phyloP scores from a whole-genome alignment of 2,113 vertebrate genomes.

The Ahaetulla prasina region DNA sequence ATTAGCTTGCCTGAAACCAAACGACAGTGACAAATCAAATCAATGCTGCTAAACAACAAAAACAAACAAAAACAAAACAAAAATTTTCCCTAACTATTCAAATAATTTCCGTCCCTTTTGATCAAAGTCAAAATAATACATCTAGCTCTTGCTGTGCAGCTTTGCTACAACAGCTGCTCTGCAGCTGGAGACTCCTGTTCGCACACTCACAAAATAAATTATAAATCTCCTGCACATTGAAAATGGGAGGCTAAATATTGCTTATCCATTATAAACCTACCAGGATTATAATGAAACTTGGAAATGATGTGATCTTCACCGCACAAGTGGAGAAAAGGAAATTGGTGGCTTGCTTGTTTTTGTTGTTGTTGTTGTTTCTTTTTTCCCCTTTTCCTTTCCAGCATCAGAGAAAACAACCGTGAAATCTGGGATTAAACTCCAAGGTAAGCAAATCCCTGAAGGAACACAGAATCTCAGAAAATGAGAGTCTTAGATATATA shows the following conservation, averaged over 20 bases:
- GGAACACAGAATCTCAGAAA: constrained; percentile 4
- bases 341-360: neutral
- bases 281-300: neutral
- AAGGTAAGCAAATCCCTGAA: neutral
- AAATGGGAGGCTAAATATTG: neutral
- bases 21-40: neutral
- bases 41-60: neutral
- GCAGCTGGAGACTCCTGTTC: neutral
- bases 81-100: neutral
- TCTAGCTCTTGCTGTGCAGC: neutral
- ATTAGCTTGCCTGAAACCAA: neutral
- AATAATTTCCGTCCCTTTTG: neutral
- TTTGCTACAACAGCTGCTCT: neutral
- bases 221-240: neutral
- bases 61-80: neutral
- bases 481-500: neutral
- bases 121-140: neutral
- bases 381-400: neutral
- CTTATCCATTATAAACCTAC: neutral
- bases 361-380: too few relatives aligned
- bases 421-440: constrained; percentile 11
- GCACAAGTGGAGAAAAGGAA: neutral
- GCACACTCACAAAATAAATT: constrained; percentile 1
- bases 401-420: neutral
- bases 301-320: neutral